Evolutionary conservation across 1,140 invertebrate species (phyloP), one percentile per base, ranked within the genome.

Genomic region (Drosophila bifasciata): DNA sequence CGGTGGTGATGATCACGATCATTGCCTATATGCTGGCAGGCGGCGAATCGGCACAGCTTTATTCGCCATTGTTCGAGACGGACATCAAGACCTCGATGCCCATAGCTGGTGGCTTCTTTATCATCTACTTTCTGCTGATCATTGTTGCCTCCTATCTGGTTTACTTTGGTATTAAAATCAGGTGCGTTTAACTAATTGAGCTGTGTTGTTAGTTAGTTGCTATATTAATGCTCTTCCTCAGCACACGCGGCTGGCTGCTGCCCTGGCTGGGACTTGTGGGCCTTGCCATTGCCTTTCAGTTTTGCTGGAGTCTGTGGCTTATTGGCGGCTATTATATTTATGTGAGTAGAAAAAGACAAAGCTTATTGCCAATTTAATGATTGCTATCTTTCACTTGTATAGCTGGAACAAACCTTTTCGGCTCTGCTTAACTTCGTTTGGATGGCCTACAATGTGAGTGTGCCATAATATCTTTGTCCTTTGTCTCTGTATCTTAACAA

Each of bases 281-380:
- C 3, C 79, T 96, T 1, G 94, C 94, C 15, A 95, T 96, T 55
- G 55, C 94, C 0, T 97, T 97, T 80, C 96, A 97, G 90, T 92
- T 96, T 44, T 83, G 95, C 11, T 97, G 96, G 92, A 96, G 96
- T 9, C 86, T 97, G 16, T 97, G 96, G 96, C 92, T 97, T 1
- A 91, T 97, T 41, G 95, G 95, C 56, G 96, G 96, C 44, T 97
- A 97, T 79, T 97, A 97, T 85, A 97, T 97, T 91, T 97, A 97
- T 93, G 96, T 97, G 92, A 96, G 96, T 93, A 1, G 11, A 11
- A 23, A 19, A 4, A n/a, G 0, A 9, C 50, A 46, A 56, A 39
- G 1, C 5, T 17, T 59, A n/a, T 57, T 50, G 40, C 52, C 23
- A 9, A 3, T 28, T 45, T 5, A 45, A 28, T 28, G 8, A 9